A percentile compares a stretch with the other conserved stretches of the same genome.
Evolutionary conservation across 1,140 invertebrate genomes (phyloP).

Genomic region (Dreissena rostriformis): DNA sequence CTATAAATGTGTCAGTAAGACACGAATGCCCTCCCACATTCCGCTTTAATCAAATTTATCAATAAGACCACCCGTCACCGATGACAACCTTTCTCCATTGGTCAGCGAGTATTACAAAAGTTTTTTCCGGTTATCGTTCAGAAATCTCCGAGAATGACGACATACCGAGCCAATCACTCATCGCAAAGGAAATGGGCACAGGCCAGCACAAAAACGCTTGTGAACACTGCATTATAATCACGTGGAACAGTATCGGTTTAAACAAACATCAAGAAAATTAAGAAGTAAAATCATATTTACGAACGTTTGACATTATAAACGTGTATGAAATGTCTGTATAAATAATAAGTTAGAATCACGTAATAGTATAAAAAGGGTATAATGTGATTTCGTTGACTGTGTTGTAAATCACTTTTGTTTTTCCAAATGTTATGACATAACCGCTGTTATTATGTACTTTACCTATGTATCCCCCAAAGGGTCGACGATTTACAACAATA

Average conservation of each 20-base stretch:
- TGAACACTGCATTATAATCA: background rate
- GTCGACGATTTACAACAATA: background rate
- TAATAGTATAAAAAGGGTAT: background rate
- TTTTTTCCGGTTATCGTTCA: too few relatives aligned
- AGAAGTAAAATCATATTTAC: background rate
- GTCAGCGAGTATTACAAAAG: too few relatives aligned
- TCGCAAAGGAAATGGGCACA: background rate
- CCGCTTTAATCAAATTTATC: too few relatives aligned
- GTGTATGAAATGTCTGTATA: slow-evolving; percentile 13
- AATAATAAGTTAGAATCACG: background rate
- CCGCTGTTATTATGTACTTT: slow-evolving; percentile 3
- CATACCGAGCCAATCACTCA: background rate
- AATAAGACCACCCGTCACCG: background rate
- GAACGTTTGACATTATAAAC: slow-evolving; percentile 1
- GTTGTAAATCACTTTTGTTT: background rate
- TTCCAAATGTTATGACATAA: background rate
- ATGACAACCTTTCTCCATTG: background rate
- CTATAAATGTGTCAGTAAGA: too few relatives aligned
- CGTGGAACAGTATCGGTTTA: background rate
- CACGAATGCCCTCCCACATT: too few relatives aligned
- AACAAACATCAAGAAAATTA: background rate
- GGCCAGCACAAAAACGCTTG: background rate
- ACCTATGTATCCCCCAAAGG: slow-evolving; percentile 11
- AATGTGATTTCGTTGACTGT: background rate
- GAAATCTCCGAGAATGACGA: background rate